phyloP scores from a whole-genome alignment of 1,140 invertebrate species.

The Forficula auricularia region DNA sequence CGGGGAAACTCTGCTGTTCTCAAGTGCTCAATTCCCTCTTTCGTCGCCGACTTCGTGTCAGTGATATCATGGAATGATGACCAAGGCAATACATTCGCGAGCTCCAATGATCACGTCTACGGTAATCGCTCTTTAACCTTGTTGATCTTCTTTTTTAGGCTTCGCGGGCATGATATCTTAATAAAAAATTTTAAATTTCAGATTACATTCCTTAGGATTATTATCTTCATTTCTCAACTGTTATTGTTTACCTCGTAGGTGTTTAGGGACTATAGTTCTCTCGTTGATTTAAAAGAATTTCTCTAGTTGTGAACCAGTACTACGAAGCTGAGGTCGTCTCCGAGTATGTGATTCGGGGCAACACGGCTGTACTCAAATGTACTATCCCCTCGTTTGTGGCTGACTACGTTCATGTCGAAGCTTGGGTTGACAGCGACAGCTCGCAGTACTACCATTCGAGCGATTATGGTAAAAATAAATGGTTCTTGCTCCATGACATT shows the following conservation, averaged over 20 bases:
- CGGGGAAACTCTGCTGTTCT: slow-evolving; percentile 82
- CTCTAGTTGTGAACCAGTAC: slow-evolving; percentile 71
- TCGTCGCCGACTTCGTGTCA: slow-evolving; percentile 77
- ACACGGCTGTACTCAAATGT: slow-evolving; percentile 81
- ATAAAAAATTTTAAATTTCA: background rate
- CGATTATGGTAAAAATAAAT: slow-evolving; percentile 34
- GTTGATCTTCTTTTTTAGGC: background rate
- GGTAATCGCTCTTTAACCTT: slow-evolving; percentile 29
- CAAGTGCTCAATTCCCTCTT: slow-evolving; percentile 81
- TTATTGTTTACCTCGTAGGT: too few species aligned
- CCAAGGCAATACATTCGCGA: slow-evolving; percentile 48
- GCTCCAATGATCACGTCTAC: slow-evolving; percentile 36
- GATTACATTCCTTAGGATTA: too few species aligned
- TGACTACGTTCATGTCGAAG: slow-evolving; percentile 75
- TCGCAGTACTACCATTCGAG: slow-evolving; percentile 44
- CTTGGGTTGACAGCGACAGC: slow-evolving; percentile 67
- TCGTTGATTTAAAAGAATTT: background rate
- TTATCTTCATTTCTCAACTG: too few species aligned
- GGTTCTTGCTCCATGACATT: background rate
- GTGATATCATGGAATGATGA: slow-evolving; percentile 73
- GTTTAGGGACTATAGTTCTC: too few species aligned
- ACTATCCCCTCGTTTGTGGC: slow-evolving; percentile 81
- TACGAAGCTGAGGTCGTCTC: slow-evolving; percentile 84
- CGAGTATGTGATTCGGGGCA: slow-evolving; percentile 80
- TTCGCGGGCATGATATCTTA: background rate